A percentile compares a stretch with the other conserved stretches of the same genome.
phyloP scores from a whole-genome alignment of 2,797 vertebrate species.

The Nannoperca obscura region DNA sequence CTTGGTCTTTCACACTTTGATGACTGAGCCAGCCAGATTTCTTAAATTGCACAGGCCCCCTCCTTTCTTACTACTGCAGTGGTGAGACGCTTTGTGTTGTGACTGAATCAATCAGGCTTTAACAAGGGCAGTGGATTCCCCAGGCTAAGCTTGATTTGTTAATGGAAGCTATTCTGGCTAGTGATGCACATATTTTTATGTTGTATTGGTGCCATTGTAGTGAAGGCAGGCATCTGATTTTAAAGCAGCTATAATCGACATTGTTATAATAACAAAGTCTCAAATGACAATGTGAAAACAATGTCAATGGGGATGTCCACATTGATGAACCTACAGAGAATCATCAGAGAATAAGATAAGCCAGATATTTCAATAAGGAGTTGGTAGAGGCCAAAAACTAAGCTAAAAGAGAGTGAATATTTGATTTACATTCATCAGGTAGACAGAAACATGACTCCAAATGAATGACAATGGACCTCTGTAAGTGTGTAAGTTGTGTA shows the following conservation, averaged over 20 bases:
- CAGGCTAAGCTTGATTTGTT: neutral
- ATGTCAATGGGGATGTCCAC: neutral
- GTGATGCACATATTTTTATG: neutral
- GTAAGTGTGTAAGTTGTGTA: too few species aligned
- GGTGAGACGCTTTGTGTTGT: neutral
- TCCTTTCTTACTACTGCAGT: neutral
- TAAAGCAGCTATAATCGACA: neutral
- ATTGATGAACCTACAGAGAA: neutral
- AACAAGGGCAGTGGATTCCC: neutral
- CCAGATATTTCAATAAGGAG: too few species aligned
- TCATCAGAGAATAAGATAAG: neutral
- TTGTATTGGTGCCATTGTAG: neutral
- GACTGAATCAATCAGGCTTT: constrained; percentile 10
- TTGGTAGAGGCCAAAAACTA: too few species aligned
- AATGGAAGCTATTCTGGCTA: neutral
- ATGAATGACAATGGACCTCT: too few species aligned
- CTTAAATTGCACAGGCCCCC: neutral
- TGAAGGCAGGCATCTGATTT: neutral
- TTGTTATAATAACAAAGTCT: neutral
- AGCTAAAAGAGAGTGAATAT: too few species aligned
- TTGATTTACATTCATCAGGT: too few species aligned
- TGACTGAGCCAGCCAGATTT: neutral
- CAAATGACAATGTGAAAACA: neutral
- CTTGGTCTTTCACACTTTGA: constrained; percentile 8
- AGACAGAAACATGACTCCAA: too few species aligned